Percentiles rank a stretch among this genome's conserved stretches.
Conservation (phyloP, 2,113 vertebrate genomes). For the Machaerirhynchus nigripectus region DNA sequence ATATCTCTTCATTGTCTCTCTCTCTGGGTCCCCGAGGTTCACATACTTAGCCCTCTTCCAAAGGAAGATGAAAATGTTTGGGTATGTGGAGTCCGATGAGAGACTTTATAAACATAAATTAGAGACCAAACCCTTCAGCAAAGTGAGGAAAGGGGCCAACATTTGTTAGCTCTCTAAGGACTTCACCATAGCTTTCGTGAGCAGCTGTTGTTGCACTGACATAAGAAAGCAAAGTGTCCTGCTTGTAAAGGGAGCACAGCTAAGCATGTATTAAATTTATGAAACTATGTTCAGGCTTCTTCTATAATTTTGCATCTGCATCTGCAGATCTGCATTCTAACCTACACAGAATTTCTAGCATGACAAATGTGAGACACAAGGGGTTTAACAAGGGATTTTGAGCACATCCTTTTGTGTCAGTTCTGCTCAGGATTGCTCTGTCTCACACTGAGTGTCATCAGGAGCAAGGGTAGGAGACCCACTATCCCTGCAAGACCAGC, state of each 20-base stretch:
- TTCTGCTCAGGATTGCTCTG: slow-evolving; percentile 27
- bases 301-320: neutral
- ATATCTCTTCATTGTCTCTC: neutral
- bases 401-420: slow-evolving; percentile 4
- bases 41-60: neutral
- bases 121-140: neutral
- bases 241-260: neutral
- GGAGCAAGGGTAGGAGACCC: neutral
- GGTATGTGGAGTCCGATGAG: neutral
- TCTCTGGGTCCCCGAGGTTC: accelerated
- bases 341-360: neutral
- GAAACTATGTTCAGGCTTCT: neutral
- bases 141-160: neutral
- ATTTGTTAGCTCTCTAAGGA: neutral
- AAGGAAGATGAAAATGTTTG: neutral
- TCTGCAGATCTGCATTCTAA: neutral
- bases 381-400: slow-evolving; percentile 16
- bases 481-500: neutral
- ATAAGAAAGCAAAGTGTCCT: neutral
- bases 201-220: neutral
- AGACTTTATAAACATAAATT: neutral
- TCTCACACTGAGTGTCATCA: slow-evolving; percentile 10
- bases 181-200: neutral
- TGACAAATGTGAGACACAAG: neutral
- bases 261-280: neutral